Percentiles rank a stretch among this genome's conserved stretches.
These are phyloP conservation scores for Esox masquinongy DNA, from an alignment of 2,797 vertebrate genomes.

Conservation along the genomic window DNA sequence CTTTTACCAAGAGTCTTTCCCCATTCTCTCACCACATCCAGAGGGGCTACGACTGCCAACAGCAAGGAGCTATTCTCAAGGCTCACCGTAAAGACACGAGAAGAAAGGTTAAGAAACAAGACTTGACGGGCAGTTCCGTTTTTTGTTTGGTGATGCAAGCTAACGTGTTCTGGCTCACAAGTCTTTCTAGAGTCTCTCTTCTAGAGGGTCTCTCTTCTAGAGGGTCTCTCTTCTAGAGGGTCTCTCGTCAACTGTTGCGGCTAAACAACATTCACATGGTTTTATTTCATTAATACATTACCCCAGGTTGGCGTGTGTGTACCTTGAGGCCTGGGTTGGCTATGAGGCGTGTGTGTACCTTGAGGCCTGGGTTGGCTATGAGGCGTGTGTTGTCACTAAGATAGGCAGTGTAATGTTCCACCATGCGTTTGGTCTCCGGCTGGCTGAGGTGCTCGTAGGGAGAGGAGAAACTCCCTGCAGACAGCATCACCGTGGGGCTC, in stretches of 20 bases:
- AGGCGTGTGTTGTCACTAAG: constrained; percentile 98
- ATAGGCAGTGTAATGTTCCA: constrained; percentile 98
- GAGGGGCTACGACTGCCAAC: no score
- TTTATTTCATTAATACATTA: no score
- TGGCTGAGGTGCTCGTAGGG: constrained; percentile 98
- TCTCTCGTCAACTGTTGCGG: no score
- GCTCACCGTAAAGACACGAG: no score
- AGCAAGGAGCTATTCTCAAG: no score
- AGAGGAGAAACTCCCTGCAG: constrained; percentile 96
- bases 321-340: not conserved
- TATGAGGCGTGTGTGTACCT: constrained; percentile 73
- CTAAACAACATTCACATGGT: no score
- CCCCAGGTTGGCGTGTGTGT: not conserved
- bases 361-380: constrained; percentile 96
- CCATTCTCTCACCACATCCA: no score
- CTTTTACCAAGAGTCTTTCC: not conserved
- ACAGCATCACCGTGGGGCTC: constrained; percentile 95
- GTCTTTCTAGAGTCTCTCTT: not conserved
- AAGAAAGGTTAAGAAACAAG: no score
- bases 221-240: no score
- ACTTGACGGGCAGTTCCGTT: no score
- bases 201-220: no score
- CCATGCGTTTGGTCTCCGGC: constrained; percentile 98
- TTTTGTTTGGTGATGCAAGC: not conserved
- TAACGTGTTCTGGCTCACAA: not conserved